These are phyloP conservation scores for Noctilio leporinus DNA, from an alignment of 2,113 vertebrate species.

Conservation along the genomic window DNA sequence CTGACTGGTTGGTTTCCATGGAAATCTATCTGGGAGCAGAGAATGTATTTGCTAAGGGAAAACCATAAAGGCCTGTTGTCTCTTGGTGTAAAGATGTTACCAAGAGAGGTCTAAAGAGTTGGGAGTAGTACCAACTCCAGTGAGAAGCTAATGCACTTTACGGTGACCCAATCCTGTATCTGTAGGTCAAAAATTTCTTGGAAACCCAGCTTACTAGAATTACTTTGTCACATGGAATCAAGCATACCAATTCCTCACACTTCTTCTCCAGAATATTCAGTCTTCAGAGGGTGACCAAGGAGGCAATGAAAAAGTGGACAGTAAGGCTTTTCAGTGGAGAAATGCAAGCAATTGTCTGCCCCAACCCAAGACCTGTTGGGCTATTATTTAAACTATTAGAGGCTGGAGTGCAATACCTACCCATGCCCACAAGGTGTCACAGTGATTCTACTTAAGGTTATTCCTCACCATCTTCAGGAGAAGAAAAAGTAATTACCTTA, in stretches of 20 bases:
- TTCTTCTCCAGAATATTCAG: background rate
- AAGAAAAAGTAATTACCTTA: background rate
- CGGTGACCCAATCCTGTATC: too few species aligned
- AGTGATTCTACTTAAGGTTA: background rate
- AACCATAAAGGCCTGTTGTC: background rate
- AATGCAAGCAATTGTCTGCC: background rate
- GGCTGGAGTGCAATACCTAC: background rate
- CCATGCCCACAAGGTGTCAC: constrained; percentile 5
- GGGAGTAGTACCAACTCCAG: background rate
- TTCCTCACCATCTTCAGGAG: background rate
- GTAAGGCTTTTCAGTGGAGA: background rate
- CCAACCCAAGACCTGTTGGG: fast-evolving
- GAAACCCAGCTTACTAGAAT: background rate
- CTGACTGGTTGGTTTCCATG: constrained; percentile 32
- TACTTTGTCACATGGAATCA: background rate
- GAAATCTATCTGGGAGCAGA: constrained; percentile 1
- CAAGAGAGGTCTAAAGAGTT: background rate
- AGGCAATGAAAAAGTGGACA: background rate
- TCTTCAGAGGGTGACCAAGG: background rate
- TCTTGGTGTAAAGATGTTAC: background rate
- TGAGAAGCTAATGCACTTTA: background rate
- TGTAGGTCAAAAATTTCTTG: background rate
- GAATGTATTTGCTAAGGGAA: background rate
- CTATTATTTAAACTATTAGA: background rate
- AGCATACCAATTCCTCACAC: background rate